phyloP scores from a whole-genome alignment of 2,797 vertebrate genomes.

The Xenentodon cancila region DNA sequence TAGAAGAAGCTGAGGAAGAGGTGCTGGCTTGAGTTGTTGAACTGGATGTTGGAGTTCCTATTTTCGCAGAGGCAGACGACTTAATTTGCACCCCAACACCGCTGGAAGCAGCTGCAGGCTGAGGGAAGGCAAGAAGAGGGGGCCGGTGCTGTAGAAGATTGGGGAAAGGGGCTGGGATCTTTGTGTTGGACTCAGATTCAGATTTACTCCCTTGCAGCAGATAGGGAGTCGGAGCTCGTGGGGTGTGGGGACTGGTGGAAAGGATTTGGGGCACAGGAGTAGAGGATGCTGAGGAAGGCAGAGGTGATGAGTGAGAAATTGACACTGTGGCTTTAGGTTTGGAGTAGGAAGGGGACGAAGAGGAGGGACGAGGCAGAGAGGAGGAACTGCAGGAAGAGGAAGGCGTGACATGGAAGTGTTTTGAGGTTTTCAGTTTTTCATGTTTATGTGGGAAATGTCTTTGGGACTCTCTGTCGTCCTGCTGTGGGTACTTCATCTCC shows the following conservation, averaged over 20 bases:
- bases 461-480: conserved; percentile 80
- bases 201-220: conserved; percentile 80
- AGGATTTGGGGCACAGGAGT: conserved; percentile 81
- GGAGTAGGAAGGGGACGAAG: conserved; percentile 82
- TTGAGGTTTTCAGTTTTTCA: conserved; percentile 78
- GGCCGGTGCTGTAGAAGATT: conserved; percentile 93
- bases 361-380: conserved; percentile 76
- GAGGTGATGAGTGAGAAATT: conserved; percentile 82
- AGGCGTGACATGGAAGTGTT: conserved; percentile 76
- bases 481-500: conserved; percentile 92
- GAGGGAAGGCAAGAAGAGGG: conserved; percentile 90
- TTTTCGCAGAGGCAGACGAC: conserved; percentile 65
- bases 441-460: conserved; percentile 77
- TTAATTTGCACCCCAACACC: conserved; percentile 85
- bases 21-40: conserved; percentile 68
- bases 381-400: conserved; percentile 72
- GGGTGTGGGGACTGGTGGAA: conserved; percentile 83
- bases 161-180: conserved; percentile 92
- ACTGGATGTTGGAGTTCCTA: conserved; percentile 71
- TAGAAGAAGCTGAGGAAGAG: conserved; percentile 76
- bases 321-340: conserved; percentile 82
- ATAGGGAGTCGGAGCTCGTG: conserved; percentile 86
- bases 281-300: conserved; percentile 80
- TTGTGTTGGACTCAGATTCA: conserved; percentile 81
- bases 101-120: conserved; percentile 85